A percentile compares a stretch with the other conserved stretches of the same genome.
These are phyloP conservation scores for Limulus polyphemus DNA, from an alignment of 2,888 invertebrate species.

Conservation along the genomic window DNA sequence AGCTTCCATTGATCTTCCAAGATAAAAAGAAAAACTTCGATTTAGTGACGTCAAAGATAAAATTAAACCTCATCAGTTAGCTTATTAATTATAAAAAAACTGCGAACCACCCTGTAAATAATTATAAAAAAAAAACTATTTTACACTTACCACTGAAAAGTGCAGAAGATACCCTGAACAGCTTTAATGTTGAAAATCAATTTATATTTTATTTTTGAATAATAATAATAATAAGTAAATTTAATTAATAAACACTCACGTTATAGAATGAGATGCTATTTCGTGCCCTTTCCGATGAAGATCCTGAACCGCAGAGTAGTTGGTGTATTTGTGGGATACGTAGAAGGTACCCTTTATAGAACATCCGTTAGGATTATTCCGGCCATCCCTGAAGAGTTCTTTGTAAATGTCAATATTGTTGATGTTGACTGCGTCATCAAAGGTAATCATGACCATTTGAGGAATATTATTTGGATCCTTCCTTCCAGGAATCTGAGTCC, in stretches of 20 bases:
- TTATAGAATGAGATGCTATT: constrained; percentile 79
- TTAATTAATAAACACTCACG: constrained; percentile 41
- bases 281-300: constrained; percentile 64
- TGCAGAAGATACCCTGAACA: no score
- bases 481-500: constrained; percentile 34
- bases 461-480: constrained; percentile 31
- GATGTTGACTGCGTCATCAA: constrained; percentile 34
- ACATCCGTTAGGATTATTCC: constrained; percentile 35
- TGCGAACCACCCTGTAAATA: no score
- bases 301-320: constrained; percentile 35
- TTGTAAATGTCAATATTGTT: constrained; percentile 36
- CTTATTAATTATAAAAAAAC: no score
- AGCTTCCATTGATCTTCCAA: no score
- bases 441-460: constrained; percentile 35
- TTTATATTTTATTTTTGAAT: no score
- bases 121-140: no score
- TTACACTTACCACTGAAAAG: no score
- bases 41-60: no score
- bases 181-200: no score
- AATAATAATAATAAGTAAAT: no score
- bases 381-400: constrained; percentile 31
- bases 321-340: constrained; percentile 34
- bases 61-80: no score
- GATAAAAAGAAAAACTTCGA: no score
- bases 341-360: constrained; percentile 34